Evolutionary conservation across 92 coral and sea anemone species (phyloP).

Genomic region (Isaurus tuberculatus): DNA sequence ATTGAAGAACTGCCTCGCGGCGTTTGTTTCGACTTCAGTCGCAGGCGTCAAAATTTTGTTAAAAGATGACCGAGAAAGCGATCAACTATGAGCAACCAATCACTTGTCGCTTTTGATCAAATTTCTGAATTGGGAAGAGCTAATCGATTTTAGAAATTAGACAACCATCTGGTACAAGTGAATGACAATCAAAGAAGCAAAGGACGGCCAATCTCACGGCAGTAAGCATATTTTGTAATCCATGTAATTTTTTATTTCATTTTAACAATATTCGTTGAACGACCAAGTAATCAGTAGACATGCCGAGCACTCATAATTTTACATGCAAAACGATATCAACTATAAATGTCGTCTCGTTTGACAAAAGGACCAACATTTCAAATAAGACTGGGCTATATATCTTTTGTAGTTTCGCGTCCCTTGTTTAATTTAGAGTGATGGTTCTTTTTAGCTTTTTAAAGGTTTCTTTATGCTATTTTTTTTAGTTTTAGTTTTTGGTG

Average conservation of each 20-base stretch:
- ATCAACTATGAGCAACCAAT: slow-evolving; percentile 21
- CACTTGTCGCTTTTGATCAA: slow-evolving; percentile 30
- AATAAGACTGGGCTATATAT: neutral
- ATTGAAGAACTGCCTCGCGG: neutral
- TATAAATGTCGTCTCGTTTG: neutral
- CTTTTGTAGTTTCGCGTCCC: neutral
- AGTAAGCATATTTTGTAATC: neutral
- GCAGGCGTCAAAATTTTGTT: neutral
- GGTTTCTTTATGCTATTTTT: neutral
- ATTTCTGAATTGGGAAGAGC: slow-evolving; percentile 17
- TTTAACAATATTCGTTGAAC: neutral
- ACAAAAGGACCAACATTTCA: neutral
- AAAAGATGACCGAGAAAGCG: neutral
- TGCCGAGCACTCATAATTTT: neutral
- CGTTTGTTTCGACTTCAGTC: neutral
- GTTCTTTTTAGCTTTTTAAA: neutral
- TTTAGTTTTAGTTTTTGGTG: neutral
- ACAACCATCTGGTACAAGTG: slow-evolving; percentile 45
- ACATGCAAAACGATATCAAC: neutral
- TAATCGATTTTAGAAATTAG: slow-evolving; percentile 38
- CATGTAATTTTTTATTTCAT: neutral
- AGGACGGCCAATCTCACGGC: slow-evolving; percentile 3
- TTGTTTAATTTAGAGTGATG: neutral
- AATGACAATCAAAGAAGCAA: slow-evolving; percentile 26
- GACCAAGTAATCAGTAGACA: neutral